Base-by-base conservation (phyloP, 2,888 invertebrate species). In the Nymphalis urticae region DNA sequence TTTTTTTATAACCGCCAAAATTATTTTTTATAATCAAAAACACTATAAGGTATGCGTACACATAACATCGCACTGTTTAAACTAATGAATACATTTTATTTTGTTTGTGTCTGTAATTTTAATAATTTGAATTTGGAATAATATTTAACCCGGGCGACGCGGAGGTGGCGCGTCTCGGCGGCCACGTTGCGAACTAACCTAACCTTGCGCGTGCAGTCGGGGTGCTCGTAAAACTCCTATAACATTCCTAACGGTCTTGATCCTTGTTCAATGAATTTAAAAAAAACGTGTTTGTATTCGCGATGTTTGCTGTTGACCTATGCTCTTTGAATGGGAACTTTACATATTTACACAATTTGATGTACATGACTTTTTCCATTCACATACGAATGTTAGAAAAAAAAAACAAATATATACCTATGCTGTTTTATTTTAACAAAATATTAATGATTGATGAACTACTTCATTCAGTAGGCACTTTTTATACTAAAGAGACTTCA, bases 151-250 rank as follows among this genome's bases (percentile, higher is more conserved):
- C 36, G 59, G 27, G 66, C 62, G 69, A 69, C 65, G 64, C 87
- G 85, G 85, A 84, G 87, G 83, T 87, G 89, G 85, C 90, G 86
- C 90, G 81, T 79, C 89, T 74, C 70, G 80, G 89, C 90, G 86
- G 82, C 86, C 92, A 88, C 90, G 90, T 88, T 89, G 89, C 85
- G 84, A 87, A 91, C 91, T 91, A 91, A 91, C 89, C 90, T 91
- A 87, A 89, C 89, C 87, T 87, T 85, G 80, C 85, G 80, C 85
- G 83, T 82, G 84, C 88, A 85, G 80, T 78, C 83, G 78, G 85
- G 80, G 80, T 78, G 80, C 80, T 84, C 85, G 85, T 82, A 82
- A 84, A 82, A 84, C 73, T 74, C 77, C 76, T 79, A 73, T 75
- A 75, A 73, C 75, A 72, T 76, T 68, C 74, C 74, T 72, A 81